Percentiles rank a stretch among this genome's conserved stretches.
These are phyloP conservation scores for Ceuthmochares aereus DNA, from an alignment of 2,113 vertebrate genomes.

Conservation along the genomic window DNA sequence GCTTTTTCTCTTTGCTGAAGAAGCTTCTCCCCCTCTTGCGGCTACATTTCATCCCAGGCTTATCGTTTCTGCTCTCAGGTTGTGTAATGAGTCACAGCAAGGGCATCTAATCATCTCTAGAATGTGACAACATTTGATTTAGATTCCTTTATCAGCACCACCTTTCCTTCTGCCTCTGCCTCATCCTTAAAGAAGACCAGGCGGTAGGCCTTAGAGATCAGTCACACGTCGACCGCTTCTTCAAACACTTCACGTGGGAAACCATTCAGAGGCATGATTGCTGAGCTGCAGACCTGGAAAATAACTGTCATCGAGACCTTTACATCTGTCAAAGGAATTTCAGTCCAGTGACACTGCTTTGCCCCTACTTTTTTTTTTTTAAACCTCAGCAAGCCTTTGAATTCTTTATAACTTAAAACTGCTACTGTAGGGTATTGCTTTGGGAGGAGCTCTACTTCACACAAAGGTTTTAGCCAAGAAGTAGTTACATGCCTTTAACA, in stretches of 20 bases:
- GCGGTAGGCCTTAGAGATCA: slow-evolving; percentile 68
- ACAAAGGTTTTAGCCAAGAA: neutral
- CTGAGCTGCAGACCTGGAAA: slow-evolving; percentile 78
- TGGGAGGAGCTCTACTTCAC: neutral
- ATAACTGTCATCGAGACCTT: slow-evolving; percentile 80
- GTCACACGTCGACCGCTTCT: slow-evolving; percentile 74
- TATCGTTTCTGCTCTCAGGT: slow-evolving; percentile 39
- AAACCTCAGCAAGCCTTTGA: neutral
- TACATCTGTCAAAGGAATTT: slow-evolving; percentile 73
- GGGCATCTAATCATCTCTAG: slow-evolving; percentile 75
- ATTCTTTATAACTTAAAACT: neutral
- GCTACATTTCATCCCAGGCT: slow-evolving; percentile 70
- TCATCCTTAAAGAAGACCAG: slow-evolving; percentile 61
- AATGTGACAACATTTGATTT: slow-evolving; percentile 78
- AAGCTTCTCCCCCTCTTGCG: neutral
- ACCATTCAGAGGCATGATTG: slow-evolving; percentile 64
- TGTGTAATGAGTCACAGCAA: slow-evolving; percentile 71
- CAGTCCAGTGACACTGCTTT: slow-evolving; percentile 19
- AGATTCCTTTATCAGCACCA: slow-evolving; percentile 76
- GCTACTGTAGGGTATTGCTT: neutral
- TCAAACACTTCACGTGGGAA: slow-evolving; percentile 76
- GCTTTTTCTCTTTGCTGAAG: slow-evolving; percentile 18
- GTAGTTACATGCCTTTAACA: neutral
- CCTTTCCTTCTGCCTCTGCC: slow-evolving; percentile 58
- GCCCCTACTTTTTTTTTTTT: neutral